Evolutionary conservation across 2,888 invertebrate species (phyloP).

Genomic region (Aleiodes testaceus): DNA sequence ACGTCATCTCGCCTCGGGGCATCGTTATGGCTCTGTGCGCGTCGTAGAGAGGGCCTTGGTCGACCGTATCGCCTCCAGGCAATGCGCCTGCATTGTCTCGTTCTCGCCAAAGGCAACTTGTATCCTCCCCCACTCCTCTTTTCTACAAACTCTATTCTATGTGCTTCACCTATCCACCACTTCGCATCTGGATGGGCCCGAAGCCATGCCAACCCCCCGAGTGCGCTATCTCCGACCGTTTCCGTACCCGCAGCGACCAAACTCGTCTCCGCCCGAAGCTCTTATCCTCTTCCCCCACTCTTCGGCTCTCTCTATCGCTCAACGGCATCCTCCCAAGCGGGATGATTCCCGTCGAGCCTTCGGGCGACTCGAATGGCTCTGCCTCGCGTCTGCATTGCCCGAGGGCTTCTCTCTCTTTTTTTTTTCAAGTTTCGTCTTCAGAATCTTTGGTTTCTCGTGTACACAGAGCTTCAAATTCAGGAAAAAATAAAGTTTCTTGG

Average conservation of each 20-base stretch:
- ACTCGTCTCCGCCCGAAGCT: slow-evolving; percentile 49
- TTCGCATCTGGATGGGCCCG: slow-evolving; percentile 46
- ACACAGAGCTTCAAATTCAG: slow-evolving; percentile 13
- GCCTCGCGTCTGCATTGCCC: slow-evolving; percentile 65
- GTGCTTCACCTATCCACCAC: slow-evolving; percentile 40
- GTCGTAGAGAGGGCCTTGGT: slow-evolving; percentile 42
- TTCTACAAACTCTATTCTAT: slow-evolving; percentile 29
- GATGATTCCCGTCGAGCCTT: slow-evolving; percentile 62
- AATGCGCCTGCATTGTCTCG: slow-evolving; percentile 58
- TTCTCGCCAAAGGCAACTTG: slow-evolving; percentile 48
- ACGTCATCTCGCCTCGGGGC: slow-evolving; percentile 60
- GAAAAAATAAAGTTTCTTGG: too few species aligned
- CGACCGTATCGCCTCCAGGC: slow-evolving; percentile 54
- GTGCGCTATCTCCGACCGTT: slow-evolving; percentile 65
- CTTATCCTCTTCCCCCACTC: slow-evolving; percentile 47
- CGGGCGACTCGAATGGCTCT: slow-evolving; percentile 65
- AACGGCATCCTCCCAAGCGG: slow-evolving; percentile 59
- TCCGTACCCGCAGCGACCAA: slow-evolving; percentile 64
- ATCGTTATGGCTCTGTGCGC: slow-evolving; percentile 69
- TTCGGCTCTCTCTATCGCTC: slow-evolving; percentile 35
- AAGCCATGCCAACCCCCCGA: slow-evolving; percentile 47
- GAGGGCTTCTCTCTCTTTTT: slow-evolving; percentile 52
- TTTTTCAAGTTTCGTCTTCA: slow-evolving; percentile 36
- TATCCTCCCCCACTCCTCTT: slow-evolving; percentile 26
- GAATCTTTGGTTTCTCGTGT: slow-evolving; percentile 1